Evolutionary conservation across 1,140 invertebrate species (phyloP).

Genomic region (Gonioctena quinquepunctata): DNA sequence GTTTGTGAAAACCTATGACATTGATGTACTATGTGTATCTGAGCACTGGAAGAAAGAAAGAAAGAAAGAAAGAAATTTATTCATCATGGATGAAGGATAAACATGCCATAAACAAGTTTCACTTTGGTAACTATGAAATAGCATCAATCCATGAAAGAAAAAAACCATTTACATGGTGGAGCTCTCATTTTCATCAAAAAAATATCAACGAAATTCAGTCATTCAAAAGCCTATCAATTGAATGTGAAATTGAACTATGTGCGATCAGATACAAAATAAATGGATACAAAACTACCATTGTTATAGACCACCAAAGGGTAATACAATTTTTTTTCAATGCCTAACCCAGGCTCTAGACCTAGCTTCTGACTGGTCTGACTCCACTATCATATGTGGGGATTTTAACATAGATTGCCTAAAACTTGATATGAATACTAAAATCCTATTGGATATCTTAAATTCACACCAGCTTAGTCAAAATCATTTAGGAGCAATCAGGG

Average conservation of each 20-base stretch:
- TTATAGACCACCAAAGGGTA: constrained; percentile 1
- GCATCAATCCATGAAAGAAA: neutral
- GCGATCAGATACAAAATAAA: neutral
- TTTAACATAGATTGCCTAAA: neutral
- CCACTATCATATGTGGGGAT: neutral
- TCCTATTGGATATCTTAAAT: neutral
- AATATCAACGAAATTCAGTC: neutral
- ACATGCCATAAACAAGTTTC: neutral
- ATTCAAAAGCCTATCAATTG: neutral
- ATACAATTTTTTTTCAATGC: neutral
- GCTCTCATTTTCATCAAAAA: neutral
- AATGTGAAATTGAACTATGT: neutral
- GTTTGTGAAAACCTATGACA: neutral
- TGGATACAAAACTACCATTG: neutral
- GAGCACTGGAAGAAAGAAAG: neutral
- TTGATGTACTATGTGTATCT: neutral
- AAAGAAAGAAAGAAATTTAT: too few species aligned
- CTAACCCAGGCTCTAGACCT: neutral
- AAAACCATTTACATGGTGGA: neutral
- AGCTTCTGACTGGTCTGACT: neutral
- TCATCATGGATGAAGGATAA: neutral
- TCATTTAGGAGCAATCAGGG: neutral
- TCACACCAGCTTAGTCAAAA: neutral
- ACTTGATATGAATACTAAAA: neutral
- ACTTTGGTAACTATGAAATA: neutral